Evolutionary conservation across 2,797 vertebrate genomes (phyloP), one percentile per base, ranked within the genome.

Genomic region (Acrossocheilus wenchowensis): DNA sequence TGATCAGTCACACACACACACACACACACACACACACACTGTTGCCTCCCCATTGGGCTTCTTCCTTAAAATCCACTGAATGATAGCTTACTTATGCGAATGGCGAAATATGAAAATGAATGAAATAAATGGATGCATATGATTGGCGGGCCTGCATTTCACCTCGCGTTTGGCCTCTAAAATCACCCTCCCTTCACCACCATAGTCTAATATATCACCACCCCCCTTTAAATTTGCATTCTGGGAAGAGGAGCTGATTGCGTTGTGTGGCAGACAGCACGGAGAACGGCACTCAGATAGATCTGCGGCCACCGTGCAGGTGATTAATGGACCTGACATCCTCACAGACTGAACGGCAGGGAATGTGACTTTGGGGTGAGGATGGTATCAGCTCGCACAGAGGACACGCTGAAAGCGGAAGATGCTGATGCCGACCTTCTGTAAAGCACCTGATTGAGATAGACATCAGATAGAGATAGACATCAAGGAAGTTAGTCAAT

Each of bases 291-390:
- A 48, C 62, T 85, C 60, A 39, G 75, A 73, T 34, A 36, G 57
- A 74, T 84, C 83, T 62, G 77, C 3, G 45, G 62, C 69, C 82
- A 68, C 34, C 69, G 4, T 17, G 60, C 50, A 72, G 93, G 89
- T 96, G 97, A 97, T 97, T 97, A 96, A 96, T 93, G 94, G 91
- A 48, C 87, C 91, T 93, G 94, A 96, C 95, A 95, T 86, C 81
- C 92, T 91, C 93, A 86, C 90, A 82, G 92, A 96, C 88, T 91
- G 91, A 91, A 86, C 9, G n/a, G 12, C 48, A 19, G 26, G 26
- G 50, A 94, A 85, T 34, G 57, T 90, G 92, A 91, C 88, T 81
- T 77, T 60, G 39, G 75, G 69, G 71, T 84, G 77, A 66, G 77
- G 69, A 81, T 66, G 60, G 1, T 57, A 80, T 87, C 81, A 54